phyloP scores from a whole-genome alignment of 1,140 invertebrate genomes.

The Homalodisca vitripennis region DNA sequence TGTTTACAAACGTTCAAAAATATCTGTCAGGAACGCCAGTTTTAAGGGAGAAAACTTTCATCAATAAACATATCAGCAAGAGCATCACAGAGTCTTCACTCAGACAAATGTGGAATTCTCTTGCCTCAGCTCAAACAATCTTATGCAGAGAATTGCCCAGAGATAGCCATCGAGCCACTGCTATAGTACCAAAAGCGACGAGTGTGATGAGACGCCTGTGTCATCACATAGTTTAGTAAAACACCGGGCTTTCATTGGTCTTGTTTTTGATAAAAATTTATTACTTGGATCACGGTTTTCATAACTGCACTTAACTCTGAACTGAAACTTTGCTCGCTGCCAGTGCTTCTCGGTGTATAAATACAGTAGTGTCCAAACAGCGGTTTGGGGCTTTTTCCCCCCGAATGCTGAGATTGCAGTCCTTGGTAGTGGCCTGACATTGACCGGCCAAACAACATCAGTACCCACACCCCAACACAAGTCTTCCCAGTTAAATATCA shows the following conservation, averaged over 20 bases:
- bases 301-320: neutral
- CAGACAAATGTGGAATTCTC: too few relatives aligned
- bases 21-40: too few relatives aligned
- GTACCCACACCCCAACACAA: neutral
- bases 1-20: too few relatives aligned
- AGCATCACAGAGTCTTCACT: too few relatives aligned
- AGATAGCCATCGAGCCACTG: neutral
- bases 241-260: neutral
- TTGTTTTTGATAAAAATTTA: slow-evolving; percentile 19
- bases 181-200: neutral
- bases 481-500: neutral
- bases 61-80: too few relatives aligned
- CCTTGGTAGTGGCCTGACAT: neutral
- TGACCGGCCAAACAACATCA: neutral
- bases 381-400: neutral
- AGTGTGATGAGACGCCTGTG: neutral
- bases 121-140: too few relatives aligned
- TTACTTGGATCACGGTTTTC: slow-evolving; percentile 2
- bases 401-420: neutral
- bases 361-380: neutral
- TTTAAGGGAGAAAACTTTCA: too few relatives aligned
- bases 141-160: neutral
- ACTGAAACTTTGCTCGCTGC: neutral
- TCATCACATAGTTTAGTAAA: slow-evolving; percentile 10
- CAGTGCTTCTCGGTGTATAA: neutral